Evolutionary conservation across 2,797 vertebrate species (phyloP), one percentile per base, ranked within the genome.

Genomic region (Platalea minor): DNA sequence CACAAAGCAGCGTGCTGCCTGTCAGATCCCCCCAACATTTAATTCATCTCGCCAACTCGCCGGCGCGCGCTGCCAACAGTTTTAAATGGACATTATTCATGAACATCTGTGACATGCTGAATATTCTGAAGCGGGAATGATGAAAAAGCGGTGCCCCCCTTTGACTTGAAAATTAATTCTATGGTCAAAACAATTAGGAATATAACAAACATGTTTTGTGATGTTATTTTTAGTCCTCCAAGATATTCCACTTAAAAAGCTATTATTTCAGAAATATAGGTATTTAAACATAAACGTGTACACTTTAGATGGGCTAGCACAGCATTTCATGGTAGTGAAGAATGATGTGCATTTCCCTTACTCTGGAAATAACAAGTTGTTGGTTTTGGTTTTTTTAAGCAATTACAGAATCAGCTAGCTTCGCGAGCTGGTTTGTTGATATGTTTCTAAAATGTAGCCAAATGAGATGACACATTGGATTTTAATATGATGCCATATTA

Each of bases 21-120:
- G 99, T 99, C 99, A 99, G 99, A 99, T 99, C 99, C 99, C 99
- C 98, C 99, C 99, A 99, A 98, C 98, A 98, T 99, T 99, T 99
- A 99, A 99, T 99, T 99, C 99, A 99, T 99, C 99, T 99, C 98
- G 98, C 98, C 98, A 98, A 98, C 97, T 98, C 97, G 94, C 97
- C 97, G 91, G 97, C 93, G 83, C 93, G 97, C 96, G 91, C 96
- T 98, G 98, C 98, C 98, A 99, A 98, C 98, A 98, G 98, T 99
- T 99, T 98, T 98, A 98, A 99, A 99, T 98, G 99, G 99, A 99
- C 99, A 99, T 99, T 99, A 99, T 99, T 99, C 99, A 99, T 99
- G 99, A 99, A 99, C 99, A 99, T 98, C 99, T 99, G 99, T 98
- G 99, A 99, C 98, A 98, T 84, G 98, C 98, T 99, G 99, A 99